These are phyloP conservation scores for Ceratoteleas bidentatus DNA, from an alignment of 1,140 invertebrate genomes.

Conservation along the genomic window DNA sequence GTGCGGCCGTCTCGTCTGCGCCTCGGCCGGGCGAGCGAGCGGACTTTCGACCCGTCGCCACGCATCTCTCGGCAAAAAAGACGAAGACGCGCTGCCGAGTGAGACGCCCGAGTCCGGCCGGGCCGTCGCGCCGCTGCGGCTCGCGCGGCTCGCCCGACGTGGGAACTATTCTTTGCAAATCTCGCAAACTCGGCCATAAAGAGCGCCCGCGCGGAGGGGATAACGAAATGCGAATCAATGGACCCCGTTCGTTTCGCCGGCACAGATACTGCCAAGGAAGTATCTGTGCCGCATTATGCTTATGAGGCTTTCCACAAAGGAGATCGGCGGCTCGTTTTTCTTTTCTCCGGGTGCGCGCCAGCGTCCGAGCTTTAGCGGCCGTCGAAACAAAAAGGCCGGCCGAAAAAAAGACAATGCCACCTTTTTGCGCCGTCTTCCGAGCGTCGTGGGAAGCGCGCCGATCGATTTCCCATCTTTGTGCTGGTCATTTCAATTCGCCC, in stretches of 20 bases:
- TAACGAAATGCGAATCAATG: slow-evolving; percentile 64
- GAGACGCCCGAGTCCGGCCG: not conserved
- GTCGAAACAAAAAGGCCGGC: too few species aligned
- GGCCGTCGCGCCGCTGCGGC: slow-evolving; percentile 26
- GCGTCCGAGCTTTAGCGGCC: too few species aligned
- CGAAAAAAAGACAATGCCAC: too few species aligned
- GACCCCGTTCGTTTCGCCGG: slow-evolving; percentile 62
- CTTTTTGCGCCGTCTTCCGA: too few species aligned
- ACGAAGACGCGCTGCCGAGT: not conserved
- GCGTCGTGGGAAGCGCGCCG: too few species aligned
- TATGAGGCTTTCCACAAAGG: slow-evolving; percentile 64
- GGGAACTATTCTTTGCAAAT: slow-evolving; percentile 67
- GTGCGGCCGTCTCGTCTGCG: slow-evolving; percentile 67
- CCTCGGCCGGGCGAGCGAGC: slow-evolving; percentile 45
- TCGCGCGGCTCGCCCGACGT: slow-evolving; percentile 47
- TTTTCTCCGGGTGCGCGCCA: too few species aligned
- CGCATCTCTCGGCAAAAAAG: slow-evolving; percentile 14
- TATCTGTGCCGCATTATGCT: slow-evolving; percentile 54
- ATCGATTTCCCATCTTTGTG: too few species aligned
- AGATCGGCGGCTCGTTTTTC: slow-evolving; percentile 30
- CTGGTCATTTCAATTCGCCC: too few species aligned
- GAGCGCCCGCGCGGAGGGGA: slow-evolving; percentile 31
- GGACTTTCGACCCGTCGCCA: slow-evolving; percentile 61
- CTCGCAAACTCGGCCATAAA: slow-evolving; percentile 65
- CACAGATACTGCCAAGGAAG: slow-evolving; percentile 49